A percentile compares a stretch with the other conserved stretches of the same genome.
phyloP scores from a whole-genome alignment of 2,888 invertebrate species.

The Zhuqinia jingwanae region DNA sequence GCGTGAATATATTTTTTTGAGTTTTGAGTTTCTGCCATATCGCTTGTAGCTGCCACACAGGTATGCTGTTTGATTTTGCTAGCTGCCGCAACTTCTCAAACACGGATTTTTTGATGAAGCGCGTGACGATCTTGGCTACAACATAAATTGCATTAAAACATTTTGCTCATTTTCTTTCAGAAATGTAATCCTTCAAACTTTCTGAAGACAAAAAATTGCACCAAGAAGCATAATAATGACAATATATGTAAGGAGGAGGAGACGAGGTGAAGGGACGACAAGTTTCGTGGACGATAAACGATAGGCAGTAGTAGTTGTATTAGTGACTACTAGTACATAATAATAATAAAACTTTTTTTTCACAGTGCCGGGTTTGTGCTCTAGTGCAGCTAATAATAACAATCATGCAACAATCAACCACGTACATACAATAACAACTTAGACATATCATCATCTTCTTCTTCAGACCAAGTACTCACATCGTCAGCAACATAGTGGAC shows the following conservation, averaged over 20 bases:
- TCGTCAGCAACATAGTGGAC: background rate
- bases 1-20: background rate
- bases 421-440: too few species aligned
- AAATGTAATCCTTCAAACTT: background rate
- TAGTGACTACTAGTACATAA: too few species aligned
- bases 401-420: too few species aligned
- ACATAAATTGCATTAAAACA: background rate
- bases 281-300: background rate
- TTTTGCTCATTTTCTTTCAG: background rate
- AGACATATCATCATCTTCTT: too few species aligned
- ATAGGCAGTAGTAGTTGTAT: too few species aligned
- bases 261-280: slow-evolving; percentile 3
- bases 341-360: too few species aligned
- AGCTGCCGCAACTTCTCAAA: background rate
- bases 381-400: too few species aligned
- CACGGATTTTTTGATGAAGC: slow-evolving; percentile 38
- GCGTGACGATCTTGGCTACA: slow-evolving; percentile 53
- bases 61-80: too few species aligned
- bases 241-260: background rate
- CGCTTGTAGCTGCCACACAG: too few species aligned
- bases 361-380: too few species aligned
- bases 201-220: background rate
- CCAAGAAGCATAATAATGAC: background rate
- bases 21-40: too few species aligned
- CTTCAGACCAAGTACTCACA: too few species aligned